Base-by-base conservation (phyloP, 2,888 invertebrate genomes). In the Kuschelorhynchus macadamiae region DNA sequence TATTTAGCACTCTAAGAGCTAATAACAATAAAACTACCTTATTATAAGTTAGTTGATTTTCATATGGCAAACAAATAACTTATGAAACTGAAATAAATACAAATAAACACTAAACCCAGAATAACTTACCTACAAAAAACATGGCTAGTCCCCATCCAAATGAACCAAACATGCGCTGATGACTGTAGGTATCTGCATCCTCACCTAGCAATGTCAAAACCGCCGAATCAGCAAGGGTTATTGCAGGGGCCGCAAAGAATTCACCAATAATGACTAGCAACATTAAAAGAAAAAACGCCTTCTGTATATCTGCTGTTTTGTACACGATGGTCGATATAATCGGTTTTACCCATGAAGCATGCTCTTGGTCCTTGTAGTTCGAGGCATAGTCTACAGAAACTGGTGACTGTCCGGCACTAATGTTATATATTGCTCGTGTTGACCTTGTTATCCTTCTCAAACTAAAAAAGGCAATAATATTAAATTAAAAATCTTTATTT, bases 91-190 rank as follows among this genome's bases (percentile, higher is more conserved):
- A n/a, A n/a, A n/a, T n/a, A n/a, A n/a, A n/a, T n/a, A n/a, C n/a
- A n/a, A n/a, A n/a, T n/a, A n/a, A n/a, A n/a, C n/a, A n/a, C n/a
- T n/a, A n/a, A n/a, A n/a, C n/a, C n/a, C n/a, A n/a, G n/a, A n/a
- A n/a, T n/a, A n/a, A n/a, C 66, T 67, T 59, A 52, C 96, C 96
- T 67, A 99, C 97, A 81, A 98, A 92, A 85, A 99, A 98, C 98
- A 99, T 99, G 46, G 98, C 94, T 75, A 98, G 86, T 21, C 97
- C 98, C 98, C 98, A 99, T 44, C 98, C 98, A 62, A 98, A 86
- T 14, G 97, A 97, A 0, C 79, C 79, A 81, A 97, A 98, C 96
- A 99, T 97, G 75, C 98, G 90, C 85, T 98, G 98, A 79, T 96
- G 94, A 0, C 98, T 98, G 82, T 98, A 96, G 75, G 92, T 89